Evolutionary conservation across 2,113 vertebrate species (phyloP), one percentile per base, ranked within the genome.

Genomic region (Cranoglanis bouderius): DNA sequence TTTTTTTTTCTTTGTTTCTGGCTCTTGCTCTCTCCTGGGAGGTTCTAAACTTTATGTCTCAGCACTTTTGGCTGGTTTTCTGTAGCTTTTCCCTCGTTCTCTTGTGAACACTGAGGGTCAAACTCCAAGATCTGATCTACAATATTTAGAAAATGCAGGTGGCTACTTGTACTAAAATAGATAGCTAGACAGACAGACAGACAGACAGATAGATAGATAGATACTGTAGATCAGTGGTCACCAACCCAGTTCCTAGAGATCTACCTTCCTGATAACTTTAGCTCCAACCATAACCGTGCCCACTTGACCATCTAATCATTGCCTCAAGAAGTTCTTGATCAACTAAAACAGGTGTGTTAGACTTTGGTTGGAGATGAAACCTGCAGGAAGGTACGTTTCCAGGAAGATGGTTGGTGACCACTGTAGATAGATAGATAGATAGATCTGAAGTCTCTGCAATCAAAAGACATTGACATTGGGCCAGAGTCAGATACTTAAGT

Each of bases 1-100:
- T 53, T 81, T 53, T 80, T 78, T 53, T n/a, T 80, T 16, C 77
- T 80, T 51, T 80, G 77, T 80, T 51, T 80, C 77, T n/a, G 77
- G 77, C 29, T 80, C 65, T 35, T 49, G 32, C 57, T 85, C 35
- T 51, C 86, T 82, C 59, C 46, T 43, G 65, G 49, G 84, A 85
- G 63, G 46, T 24, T 65, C 57, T 63, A 85, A 85, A 85, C 43
- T 51, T 85, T 53, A 53, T 53, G 84, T 49, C 84, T 85, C 84
- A 85, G 83, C 61, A 67, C 61, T 89, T 61, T n/a, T 81, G 53
- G 51, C 49, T 70, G 53, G 43, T 53, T 51, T 24, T 80, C 85
- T 86, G 21, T 59, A 29, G 29, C 19, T 82, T 51, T 53, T 85
- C 59, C 57, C 55, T 21, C 63, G 21, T 77, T 67, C 40, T 65